Conservation (phyloP, 1,140 invertebrate genomes). For the Macrocentrus cingulum region DNA sequence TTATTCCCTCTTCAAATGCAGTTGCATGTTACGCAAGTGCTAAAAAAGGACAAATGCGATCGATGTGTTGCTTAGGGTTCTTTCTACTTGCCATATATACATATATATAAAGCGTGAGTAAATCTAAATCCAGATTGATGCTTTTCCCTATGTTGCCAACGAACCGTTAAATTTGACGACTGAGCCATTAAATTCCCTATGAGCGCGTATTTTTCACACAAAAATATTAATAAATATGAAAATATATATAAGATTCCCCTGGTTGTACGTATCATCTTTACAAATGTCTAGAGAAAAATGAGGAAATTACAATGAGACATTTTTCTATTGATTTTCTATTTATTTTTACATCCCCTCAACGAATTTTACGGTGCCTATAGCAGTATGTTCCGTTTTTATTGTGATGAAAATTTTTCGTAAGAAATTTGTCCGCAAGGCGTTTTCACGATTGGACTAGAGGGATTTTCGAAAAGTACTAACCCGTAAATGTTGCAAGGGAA, state of each 20-base stretch:
- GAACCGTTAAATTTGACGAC: slow-evolving; percentile 35
- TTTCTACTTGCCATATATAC: slow-evolving; percentile 2
- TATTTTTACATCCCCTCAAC: no score
- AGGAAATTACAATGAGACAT: no score
- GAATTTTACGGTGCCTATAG: no score
- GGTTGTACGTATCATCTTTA: no score
- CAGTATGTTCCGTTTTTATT: no score
- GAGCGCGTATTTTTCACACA: background rate
- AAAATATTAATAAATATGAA: background rate
- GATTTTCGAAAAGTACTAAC: slow-evolving; percentile 8
- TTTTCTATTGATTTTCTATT: no score
- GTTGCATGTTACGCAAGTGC: slow-evolving; percentile 30
- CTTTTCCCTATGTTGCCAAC: slow-evolving; percentile 31
- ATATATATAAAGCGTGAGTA: background rate
- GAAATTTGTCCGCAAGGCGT: background rate
- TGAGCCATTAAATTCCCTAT: slow-evolving; percentile 15
- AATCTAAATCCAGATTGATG: slow-evolving; percentile 42
- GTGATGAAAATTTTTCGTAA: background rate
- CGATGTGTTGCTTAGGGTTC: slow-evolving; percentile 25
- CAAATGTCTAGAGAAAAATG: no score
- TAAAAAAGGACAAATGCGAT: background rate
- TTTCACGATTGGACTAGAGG: background rate
- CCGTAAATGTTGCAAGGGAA: background rate
- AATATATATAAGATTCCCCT: background rate
- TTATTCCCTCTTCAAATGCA: slow-evolving; percentile 26